Percentiles rank a stretch among this genome's conserved stretches.
Evolutionary conservation across 2,888 invertebrate genomes (phyloP).

Genomic region (Bellardia bayeri): DNA sequence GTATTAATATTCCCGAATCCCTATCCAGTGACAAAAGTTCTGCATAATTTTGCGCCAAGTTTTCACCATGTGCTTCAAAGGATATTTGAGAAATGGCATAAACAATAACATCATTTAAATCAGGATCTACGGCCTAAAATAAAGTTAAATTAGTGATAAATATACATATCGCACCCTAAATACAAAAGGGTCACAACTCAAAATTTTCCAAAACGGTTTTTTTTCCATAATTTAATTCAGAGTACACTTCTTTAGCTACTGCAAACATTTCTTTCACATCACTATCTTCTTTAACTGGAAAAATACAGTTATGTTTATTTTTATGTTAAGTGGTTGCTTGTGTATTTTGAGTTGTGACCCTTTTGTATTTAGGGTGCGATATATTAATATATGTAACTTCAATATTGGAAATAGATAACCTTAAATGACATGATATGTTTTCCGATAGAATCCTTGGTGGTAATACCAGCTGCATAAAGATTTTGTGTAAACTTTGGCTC

Average conservation of each 20-base stretch:
- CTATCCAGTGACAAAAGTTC: conserved; percentile 84
- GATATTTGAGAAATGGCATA: conserved; percentile 84
- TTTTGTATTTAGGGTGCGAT: neutral
- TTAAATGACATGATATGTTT: conserved; percentile 85
- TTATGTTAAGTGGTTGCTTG: too few species aligned
- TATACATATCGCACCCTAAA: neutral
- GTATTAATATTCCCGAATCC: conserved; percentile 84
- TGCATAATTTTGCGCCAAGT: conserved; percentile 83
- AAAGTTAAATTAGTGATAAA: neutral
- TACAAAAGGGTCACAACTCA: too few species aligned
- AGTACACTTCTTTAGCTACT: too few species aligned
- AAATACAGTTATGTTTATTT: too few species aligned
- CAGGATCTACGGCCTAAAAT: conserved; percentile 86
- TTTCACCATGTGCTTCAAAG: conserved; percentile 84
- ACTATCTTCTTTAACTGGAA: too few species aligned
- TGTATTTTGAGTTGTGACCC: too few species aligned
- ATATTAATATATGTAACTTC: conserved; percentile 48
- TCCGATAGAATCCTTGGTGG: conserved; percentile 84
- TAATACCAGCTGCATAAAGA: conserved; percentile 86
- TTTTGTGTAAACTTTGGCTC: conserved; percentile 85
- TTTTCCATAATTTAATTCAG: too few species aligned
- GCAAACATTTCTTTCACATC: too few species aligned
- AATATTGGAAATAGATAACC: conserved; percentile 79
- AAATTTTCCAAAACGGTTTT: too few species aligned
- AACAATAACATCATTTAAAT: conserved; percentile 83